Evolutionary conservation across 2,888 invertebrate species (phyloP), one percentile per base, ranked within the genome.

Genomic region (Neoascia interrupta): DNA sequence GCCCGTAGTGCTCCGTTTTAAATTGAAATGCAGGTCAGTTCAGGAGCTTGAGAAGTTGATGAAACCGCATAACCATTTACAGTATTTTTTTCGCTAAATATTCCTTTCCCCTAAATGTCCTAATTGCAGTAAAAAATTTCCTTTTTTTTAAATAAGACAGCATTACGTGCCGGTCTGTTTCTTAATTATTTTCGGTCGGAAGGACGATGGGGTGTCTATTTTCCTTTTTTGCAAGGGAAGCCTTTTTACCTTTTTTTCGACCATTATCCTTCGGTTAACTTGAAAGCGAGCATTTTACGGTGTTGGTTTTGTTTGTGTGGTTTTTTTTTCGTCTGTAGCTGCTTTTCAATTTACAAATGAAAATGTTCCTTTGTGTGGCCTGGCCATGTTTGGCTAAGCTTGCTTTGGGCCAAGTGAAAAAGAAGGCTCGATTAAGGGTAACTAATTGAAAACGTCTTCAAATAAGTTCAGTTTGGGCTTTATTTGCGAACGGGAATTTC

Each of bases 331-430:
- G n/a, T 10, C 5, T 11, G 5, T n/a, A 23, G 49, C 8, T 21
- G 41, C 41, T 23, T 34, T 53, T 64, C 43, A 64, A 43, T 64
- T 54, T 45, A 26, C 19, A 54, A 64, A 64, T 64, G 53, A 45
- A 54, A 64, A 64, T 64, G 21, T 53, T 53, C 34, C 43, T 53
- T 53, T 53, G 34, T 34, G 31, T 31, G 5, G 37, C 43, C 28
- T 11, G 10, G 23, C 11, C 4, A 16, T 21, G 8, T n/a, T 18
- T 43, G 13, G 2, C 37, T 11, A 10, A 2, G 26, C 8, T 23
- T 6, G 58, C 19, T 21, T 51, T 28, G 15, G 36, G 26, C 1
- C 5, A 5, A 15, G 16, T n/a, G n/a, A n/a, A n/a, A n/a, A 37
- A 28, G 26, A 39, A 28, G 43, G 31, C 21, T 23, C 34, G 39